Percentiles rank a stretch among this genome's conserved stretches.
phyloP scores from a whole-genome alignment of 2,113 vertebrate genomes.

The Corydoras maculifer region DNA sequence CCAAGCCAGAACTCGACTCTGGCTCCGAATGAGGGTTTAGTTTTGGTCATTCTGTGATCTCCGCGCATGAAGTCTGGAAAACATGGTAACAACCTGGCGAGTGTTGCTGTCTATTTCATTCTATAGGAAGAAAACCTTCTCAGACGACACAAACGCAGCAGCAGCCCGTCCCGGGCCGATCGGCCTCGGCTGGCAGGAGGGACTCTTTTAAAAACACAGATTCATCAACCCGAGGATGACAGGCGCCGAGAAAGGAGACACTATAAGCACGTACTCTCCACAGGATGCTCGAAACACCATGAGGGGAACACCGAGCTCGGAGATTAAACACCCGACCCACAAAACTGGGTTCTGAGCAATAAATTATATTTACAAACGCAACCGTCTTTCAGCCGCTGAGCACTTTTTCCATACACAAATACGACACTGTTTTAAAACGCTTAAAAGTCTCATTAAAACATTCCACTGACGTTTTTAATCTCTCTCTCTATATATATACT shows the following conservation, averaged over 20 bases:
- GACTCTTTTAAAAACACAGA: constrained; percentile 18
- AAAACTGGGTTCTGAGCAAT: constrained; percentile 56
- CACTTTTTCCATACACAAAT: constrained; percentile 58
- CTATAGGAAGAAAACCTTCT: too few species aligned
- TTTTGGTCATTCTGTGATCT: too few species aligned
- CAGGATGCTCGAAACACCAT: constrained; percentile 41
- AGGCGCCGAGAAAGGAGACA: constrained; percentile 14
- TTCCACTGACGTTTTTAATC: constrained; percentile 39
- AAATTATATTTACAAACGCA: constrained; percentile 71
- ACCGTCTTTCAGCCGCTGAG: constrained; percentile 44
- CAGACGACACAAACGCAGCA: too few species aligned
- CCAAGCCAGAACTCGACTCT: too few species aligned
- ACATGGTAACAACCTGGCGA: too few species aligned
- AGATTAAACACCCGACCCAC: constrained; percentile 45
- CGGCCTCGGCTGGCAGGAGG: too few species aligned
- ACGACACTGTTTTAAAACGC: constrained; percentile 51
- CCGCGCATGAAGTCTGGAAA: too few species aligned
- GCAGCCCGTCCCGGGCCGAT: too few species aligned
- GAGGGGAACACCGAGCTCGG: constrained; percentile 40
- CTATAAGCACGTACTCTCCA: constrained; percentile 32
- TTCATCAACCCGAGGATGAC: constrained; percentile 17
- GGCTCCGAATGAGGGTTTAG: too few species aligned
- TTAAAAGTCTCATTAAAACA: constrained; percentile 47
- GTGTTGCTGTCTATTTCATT: too few species aligned
- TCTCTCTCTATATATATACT: neutral